Base-by-base conservation (phyloP, 2,888 invertebrate genomes). In the Andrena chrysosceles region DNA sequence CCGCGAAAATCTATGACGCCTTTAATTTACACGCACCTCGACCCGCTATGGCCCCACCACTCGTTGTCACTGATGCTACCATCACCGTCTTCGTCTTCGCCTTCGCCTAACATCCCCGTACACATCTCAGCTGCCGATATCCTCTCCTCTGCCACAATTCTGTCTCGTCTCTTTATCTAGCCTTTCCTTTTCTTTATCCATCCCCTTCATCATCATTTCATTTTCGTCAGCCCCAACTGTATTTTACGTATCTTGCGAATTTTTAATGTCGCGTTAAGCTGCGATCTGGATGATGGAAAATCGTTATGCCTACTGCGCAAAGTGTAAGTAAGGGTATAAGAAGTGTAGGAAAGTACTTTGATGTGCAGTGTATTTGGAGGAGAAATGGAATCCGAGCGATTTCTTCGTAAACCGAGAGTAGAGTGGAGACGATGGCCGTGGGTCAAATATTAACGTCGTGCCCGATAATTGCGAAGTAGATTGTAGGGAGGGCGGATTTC, bases 391-490 rank as follows among this genome's bases (percentile, higher is more conserved):
- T 33, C 48, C 20, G 52, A 26, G 35, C 42, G 33, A 56, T 35
- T 83, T 74, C 69, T 74, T 72, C 74, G 77, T 69, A 77, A 74
- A 83, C 77, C 77, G 89, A 77, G 81, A 77, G 69, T 29, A 75
- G 68, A 70, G 42, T 75, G 74, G 71, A 78, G 73, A 48, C 83
- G 79, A 79, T 77, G 81, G 87, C 80, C 77, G 77, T 83, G 90
- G 90, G 91, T 93, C 93, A 93, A 93, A 93, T 94, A 94, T 94
- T 93, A 94, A 93, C 93, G 93, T 92, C 90, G 91, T 89, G 91
- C 89, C 91, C 91, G 93, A 94, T 93, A 94, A 94, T 93, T 93
- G 92, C 93, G 91, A 93, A 93, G 93, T 93, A 92, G 93, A 93
- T 93, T 90, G 91, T 89, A 89, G 91, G 90, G 91, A 92, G 92